Percentiles rank a stretch among this genome's conserved stretches.
Conservation (phyloP, 2,888 invertebrate species). For the Ctena decussata region DNA sequence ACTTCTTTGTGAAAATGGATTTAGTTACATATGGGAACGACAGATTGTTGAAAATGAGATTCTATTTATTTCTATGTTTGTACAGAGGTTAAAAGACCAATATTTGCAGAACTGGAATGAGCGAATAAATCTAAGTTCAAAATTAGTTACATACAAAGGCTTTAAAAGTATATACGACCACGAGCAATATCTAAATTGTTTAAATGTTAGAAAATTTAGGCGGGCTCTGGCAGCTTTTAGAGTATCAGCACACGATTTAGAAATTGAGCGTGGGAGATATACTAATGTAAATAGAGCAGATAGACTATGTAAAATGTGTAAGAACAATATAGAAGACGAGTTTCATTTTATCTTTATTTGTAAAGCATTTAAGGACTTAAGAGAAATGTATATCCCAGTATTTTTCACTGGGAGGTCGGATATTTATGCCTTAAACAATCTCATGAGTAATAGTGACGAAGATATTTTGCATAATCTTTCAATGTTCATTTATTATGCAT, state of each 20-base stretch:
- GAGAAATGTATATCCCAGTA: no score
- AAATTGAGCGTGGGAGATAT: conserved; percentile 15
- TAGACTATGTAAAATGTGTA: background rate
- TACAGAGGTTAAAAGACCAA: background rate
- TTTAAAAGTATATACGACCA: background rate
- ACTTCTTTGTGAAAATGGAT: conserved; percentile 27
- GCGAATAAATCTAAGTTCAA: background rate
- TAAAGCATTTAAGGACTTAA: no score
- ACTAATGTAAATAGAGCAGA: background rate
- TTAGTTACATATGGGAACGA: conserved; percentile 11
- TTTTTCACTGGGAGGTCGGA: no score
- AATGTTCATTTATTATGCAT: no score
- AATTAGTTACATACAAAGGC: background rate
- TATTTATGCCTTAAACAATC: no score
- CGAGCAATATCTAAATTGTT: no score
- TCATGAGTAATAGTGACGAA: no score
- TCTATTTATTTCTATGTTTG: background rate
- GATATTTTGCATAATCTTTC: no score
- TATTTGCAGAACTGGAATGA: background rate
- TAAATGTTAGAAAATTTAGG: background rate
- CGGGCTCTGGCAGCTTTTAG: background rate
- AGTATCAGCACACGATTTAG: background rate
- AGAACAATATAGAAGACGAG: no score
- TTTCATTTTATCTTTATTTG: no score
- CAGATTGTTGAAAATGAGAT: background rate